Evolutionary conservation across 30 jellyfish, hydroid and myxozoan genomes (phyloP).

Genomic region (Sanderia malayensis): DNA sequence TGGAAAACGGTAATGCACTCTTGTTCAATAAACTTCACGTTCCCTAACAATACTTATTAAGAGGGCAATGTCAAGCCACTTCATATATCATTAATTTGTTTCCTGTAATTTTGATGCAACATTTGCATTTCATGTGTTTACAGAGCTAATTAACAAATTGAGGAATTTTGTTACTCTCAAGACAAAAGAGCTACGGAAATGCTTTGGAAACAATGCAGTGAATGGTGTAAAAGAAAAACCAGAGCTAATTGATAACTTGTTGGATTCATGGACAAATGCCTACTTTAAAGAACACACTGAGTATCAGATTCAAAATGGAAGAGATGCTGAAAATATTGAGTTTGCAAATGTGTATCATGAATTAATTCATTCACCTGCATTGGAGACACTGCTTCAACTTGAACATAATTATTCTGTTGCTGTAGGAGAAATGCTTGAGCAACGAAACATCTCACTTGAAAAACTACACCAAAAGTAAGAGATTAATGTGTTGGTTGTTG

Average conservation of each 20-base stretch:
- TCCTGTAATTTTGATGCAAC: too few species aligned
- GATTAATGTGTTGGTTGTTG: too few species aligned
- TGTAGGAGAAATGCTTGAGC: slow-evolving; percentile 61
- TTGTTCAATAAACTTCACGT: not conserved
- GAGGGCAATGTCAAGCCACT: too few species aligned
- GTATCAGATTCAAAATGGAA: slow-evolving; percentile 43
- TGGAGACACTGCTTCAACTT: slow-evolving; percentile 77
- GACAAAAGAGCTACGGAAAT: slow-evolving; percentile 53
- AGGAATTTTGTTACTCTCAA: slow-evolving; percentile 52
- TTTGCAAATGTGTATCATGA: slow-evolving; percentile 84
- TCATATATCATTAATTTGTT: too few species aligned
- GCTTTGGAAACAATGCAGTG: slow-evolving; percentile 1
- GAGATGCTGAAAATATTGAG: slow-evolving; percentile 46
- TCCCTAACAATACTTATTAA: not conserved
- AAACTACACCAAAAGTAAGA: slow-evolving; percentile 71
- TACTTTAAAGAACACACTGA: slow-evolving; percentile 48
- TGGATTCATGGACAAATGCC: slow-evolving; percentile 63
- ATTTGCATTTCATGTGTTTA: not conserved
- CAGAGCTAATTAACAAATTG: slow-evolving; percentile 61
- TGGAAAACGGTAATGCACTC: slow-evolving; percentile 67
- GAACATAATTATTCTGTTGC: slow-evolving; percentile 89
- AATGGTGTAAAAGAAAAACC: slow-evolving; percentile 24
- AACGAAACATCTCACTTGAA: slow-evolving; percentile 57
- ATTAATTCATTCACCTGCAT: slow-evolving; percentile 92
- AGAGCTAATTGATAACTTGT: slow-evolving; percentile 10